These are phyloP conservation scores for Centropus bengalensis DNA, from an alignment of 2,113 vertebrate genomes.

Conservation along the genomic window DNA sequence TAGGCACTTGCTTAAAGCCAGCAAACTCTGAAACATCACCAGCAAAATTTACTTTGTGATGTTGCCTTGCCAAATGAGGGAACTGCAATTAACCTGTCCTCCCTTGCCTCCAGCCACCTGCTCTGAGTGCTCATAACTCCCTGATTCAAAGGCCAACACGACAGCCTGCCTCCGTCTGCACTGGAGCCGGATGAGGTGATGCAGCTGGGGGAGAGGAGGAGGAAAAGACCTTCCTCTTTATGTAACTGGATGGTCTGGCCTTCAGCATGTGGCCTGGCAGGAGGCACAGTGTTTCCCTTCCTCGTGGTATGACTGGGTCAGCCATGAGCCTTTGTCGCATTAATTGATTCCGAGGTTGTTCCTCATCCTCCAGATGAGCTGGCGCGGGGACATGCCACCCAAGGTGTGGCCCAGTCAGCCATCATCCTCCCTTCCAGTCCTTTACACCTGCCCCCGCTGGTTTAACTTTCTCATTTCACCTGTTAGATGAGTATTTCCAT, in stretches of 20 bases:
- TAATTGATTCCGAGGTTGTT: neutral
- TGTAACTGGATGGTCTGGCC: accelerated
- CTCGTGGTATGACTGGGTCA: neutral
- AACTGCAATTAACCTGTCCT: neutral
- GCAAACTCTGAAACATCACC: neutral
- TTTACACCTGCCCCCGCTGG: neutral
- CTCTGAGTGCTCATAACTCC: neutral
- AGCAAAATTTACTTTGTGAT: neutral
- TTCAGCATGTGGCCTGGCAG: neutral
- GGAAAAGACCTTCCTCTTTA: neutral
- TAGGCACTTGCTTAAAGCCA: neutral
- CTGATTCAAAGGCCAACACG: neutral
- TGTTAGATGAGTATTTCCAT: neutral
- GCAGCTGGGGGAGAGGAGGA: neutral
- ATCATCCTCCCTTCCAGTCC: accelerated
- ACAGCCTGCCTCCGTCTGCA: neutral
- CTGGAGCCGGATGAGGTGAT: accelerated
- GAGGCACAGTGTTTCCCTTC: neutral
- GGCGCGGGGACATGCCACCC: neutral
- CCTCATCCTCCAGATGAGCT: neutral
- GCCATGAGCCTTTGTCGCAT: neutral
- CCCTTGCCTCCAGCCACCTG: neutral
- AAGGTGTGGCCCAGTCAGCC: neutral
- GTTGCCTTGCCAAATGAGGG: neutral
- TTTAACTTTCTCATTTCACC: neutral